Evolutionary conservation across 2,888 invertebrate genomes (phyloP).

Genomic region (Cyrtodaria siliqua): DNA sequence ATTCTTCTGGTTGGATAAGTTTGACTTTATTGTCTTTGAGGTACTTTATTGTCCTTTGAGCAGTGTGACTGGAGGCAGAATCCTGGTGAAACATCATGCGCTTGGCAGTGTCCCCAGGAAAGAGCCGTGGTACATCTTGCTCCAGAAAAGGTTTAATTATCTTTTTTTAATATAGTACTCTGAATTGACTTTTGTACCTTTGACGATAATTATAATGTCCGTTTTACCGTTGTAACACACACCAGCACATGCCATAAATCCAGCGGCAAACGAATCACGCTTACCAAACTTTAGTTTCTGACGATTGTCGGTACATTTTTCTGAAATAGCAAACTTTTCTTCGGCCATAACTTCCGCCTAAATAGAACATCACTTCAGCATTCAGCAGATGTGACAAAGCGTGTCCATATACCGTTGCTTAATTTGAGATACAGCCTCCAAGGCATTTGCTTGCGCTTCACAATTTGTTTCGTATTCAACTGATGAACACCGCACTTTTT

Average conservation of each 20-base stretch:
- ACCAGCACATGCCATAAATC: slow-evolving; percentile 24
- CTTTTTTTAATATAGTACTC: neutral
- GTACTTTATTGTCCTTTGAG: slow-evolving; percentile 17
- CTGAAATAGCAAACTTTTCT: slow-evolving; percentile 2
- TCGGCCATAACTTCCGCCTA: slow-evolving; percentile 16
- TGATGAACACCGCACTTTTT: slow-evolving; percentile 1
- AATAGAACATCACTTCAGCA: slow-evolving; percentile 17
- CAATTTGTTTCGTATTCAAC: neutral
- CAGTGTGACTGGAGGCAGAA: slow-evolving; percentile 19
- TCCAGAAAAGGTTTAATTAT: slow-evolving; percentile 2
- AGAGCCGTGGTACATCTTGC: neutral
- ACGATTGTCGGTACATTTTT: neutral
- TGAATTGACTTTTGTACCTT: slow-evolving; percentile 9
- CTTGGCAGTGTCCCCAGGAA: slow-evolving; percentile 7
- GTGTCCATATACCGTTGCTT: neutral
- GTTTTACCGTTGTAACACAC: slow-evolving; percentile 13
- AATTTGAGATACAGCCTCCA: neutral
- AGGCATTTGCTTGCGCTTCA: neutral
- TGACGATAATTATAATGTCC: slow-evolving; percentile 4
- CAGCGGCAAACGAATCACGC: slow-evolving; percentile 8
- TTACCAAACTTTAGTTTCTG: neutral
- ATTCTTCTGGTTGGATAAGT: slow-evolving; percentile 10
- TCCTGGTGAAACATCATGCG: slow-evolving; percentile 33
- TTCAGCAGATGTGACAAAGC: neutral
- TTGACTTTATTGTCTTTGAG: slow-evolving; percentile 16